phyloP scores from a whole-genome alignment of 2,888 invertebrate species.

The Chydorus sphaericus region DNA sequence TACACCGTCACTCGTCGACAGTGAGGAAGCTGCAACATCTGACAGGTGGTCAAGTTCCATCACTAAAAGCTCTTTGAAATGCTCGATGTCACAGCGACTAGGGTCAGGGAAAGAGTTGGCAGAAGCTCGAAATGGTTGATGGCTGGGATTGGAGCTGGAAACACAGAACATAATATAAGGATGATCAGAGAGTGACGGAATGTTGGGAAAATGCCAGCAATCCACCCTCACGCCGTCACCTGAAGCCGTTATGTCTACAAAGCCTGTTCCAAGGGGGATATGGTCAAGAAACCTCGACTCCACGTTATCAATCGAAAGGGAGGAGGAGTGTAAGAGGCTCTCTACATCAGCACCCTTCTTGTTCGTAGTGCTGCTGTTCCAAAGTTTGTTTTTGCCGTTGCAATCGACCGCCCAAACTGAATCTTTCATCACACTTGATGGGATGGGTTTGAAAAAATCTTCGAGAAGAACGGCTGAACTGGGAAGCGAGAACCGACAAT shows the following conservation, averaged over 20 bases:
- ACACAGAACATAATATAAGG: too few relatives aligned
- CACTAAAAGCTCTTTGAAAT: not conserved
- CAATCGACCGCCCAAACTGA: not conserved
- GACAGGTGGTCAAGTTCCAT: not conserved
- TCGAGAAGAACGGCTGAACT: too few relatives aligned
- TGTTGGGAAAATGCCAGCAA: not conserved
- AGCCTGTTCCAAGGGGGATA: not conserved
- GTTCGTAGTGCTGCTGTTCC: not conserved
- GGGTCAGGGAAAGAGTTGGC: not conserved
- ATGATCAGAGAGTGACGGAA: constrained; percentile 1
- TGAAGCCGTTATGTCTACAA: not conserved
- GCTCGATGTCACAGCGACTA: not conserved
- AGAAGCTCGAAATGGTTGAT: too few relatives aligned
- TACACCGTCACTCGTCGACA: not conserved
- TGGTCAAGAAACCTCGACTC: not conserved
- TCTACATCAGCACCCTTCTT: not conserved
- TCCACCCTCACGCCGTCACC: not conserved
- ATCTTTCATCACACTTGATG: not conserved
- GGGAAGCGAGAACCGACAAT: not conserved
- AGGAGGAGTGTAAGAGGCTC: not conserved
- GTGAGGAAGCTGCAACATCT: not conserved
- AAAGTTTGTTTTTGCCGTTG: not conserved
- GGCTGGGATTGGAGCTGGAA: too few relatives aligned
- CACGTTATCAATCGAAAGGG: not conserved
- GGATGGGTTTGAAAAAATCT: not conserved